Percentiles rank a stretch among this genome's conserved stretches.
Conservation (phyloP, 2,113 vertebrate genomes). For the Myanophis thanlyinensis region DNA sequence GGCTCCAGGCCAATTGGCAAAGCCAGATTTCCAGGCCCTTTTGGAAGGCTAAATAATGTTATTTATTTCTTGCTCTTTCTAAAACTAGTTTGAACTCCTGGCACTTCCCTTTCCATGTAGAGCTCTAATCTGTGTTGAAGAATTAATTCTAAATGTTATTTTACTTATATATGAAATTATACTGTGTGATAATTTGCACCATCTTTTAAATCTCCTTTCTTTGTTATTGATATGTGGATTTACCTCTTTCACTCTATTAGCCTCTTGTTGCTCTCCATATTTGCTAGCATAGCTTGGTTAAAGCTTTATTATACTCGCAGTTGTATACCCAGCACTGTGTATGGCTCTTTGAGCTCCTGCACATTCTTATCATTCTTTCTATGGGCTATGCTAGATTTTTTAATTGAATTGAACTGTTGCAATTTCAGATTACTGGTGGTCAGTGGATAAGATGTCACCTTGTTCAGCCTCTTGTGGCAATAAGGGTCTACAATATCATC, state of each 20-base stretch:
- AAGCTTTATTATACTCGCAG: neutral
- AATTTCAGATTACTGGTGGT: conserved; percentile 73
- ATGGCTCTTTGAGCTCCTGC: neutral
- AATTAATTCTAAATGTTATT: neutral
- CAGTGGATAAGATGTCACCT: conserved; percentile 67
- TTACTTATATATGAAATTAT: neutral
- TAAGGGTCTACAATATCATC: conserved; percentile 72
- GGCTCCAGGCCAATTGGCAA: neutral
- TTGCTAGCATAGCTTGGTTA: neutral
- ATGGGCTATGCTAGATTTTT: neutral
- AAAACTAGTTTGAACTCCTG: neutral
- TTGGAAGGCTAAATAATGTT: neutral
- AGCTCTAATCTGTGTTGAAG: neutral
- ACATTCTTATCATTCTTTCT: neutral
- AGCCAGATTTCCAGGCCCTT: neutral
- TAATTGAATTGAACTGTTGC: neutral
- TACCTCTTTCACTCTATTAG: neutral
- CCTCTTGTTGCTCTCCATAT: neutral
- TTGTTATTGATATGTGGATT: neutral
- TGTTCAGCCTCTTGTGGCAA: conserved; percentile 77
- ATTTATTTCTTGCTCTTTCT: neutral
- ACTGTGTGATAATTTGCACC: neutral
- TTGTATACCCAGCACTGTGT: neutral
- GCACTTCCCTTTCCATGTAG: neutral
- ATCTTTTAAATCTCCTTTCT: neutral